Evolutionary conservation across 2,888 invertebrate species (phyloP), one percentile per base, ranked within the genome.

Genomic region (Argyresthia goedartella): DNA sequence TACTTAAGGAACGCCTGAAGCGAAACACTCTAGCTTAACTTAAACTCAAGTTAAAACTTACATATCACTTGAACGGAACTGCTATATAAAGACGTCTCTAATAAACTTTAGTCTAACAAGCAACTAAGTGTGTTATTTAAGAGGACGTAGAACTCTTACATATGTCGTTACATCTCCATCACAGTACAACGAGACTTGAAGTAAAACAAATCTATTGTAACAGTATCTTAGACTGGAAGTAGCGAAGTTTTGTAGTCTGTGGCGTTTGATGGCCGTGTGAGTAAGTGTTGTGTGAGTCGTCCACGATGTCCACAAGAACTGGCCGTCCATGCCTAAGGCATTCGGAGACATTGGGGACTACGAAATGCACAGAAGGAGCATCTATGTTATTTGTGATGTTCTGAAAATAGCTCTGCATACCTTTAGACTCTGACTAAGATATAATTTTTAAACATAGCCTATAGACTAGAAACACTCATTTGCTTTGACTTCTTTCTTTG

Each of bases 91-190:
- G 60, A 63, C 62, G 62, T 59, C 64, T 65, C 65, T 62, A 64
- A 67, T 69, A 71, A 73, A 77, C 66, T 74, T 73, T 51, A 57
- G 55, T 52, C 59, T 65, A 66, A 68, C 70, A 61, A 62, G 62
- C 63, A 60, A 54, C 61, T 65, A 63, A 71, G 65, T 66, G 64
- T 60, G 65, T 70, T 71, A 67, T 65, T 69, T 67, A 65, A 64
- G 64, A 61, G 59, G 57, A 56, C 57, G 54, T 55, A 55, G 54
- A 54, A 53, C 47, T 14, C 52, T 49, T 57, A 35, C 57, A 54
- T 33, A 55, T n/a, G 52, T 36, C 25, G 42, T 25, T 9, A 13
- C 15, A 25, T 9, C 4, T 33, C 11, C 3, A 11, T 39, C 55
- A 52, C 51, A 53, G 53, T 4, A 7, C 51, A 35, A 9, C 8